Conservation (phyloP, 30 jellyfish, hydroid and myxozoan genomes). For the Sanderia malayensis region DNA sequence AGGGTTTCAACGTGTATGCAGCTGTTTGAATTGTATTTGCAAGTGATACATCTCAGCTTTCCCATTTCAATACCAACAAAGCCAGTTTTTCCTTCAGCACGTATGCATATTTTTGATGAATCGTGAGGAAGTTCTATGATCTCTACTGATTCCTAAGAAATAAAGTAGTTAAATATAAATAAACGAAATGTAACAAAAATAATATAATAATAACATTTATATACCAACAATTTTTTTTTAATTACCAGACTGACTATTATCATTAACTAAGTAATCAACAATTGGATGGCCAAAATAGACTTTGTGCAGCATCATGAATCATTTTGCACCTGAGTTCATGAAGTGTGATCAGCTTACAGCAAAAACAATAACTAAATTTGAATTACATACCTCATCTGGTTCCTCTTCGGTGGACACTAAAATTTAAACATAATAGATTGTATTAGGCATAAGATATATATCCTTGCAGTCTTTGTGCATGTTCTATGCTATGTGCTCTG, state of each 20-base stretch:
- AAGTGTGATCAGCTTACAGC: not conserved
- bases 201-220: not conserved
- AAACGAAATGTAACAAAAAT: not conserved
- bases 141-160: not conserved
- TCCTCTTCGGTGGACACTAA: no score
- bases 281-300: constrained; percentile 3
- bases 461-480: no score
- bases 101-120: not conserved
- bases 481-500: no score
- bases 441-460: no score
- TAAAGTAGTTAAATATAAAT: no score
- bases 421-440: no score
- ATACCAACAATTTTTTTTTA: not conserved
- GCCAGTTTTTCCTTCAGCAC: not conserved
- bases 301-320: constrained; percentile 4
- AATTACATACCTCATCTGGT: no score
- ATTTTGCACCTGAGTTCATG: not conserved
- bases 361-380: no score
- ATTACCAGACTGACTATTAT: not conserved
- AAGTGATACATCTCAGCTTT: not conserved
- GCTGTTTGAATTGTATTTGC: not conserved
- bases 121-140: not conserved
- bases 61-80: not conserved
- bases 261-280: not conserved
- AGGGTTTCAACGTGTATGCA: not conserved